A percentile compares a stretch with the other conserved stretches of the same genome.
These are phyloP conservation scores for Scaptomyza parva DNA, from an alignment of 2,888 invertebrate genomes.

Conservation along the genomic window DNA sequence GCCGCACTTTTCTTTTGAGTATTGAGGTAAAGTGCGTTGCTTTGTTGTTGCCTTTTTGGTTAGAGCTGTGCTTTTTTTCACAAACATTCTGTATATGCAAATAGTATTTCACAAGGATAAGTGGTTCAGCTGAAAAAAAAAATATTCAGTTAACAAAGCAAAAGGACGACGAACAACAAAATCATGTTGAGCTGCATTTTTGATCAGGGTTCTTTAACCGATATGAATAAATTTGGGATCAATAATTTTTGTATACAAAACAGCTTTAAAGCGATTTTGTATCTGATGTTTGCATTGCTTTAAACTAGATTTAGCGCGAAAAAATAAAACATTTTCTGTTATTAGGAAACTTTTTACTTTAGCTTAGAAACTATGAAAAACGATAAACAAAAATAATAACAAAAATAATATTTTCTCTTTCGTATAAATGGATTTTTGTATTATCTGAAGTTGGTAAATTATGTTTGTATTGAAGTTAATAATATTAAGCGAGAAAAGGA, in stretches of 20 bases:
- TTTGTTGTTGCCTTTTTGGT: constrained; percentile 50
- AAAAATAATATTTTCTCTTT: no score
- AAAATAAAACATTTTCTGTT: no score
- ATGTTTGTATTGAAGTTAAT: no score
- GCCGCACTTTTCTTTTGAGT: constrained; percentile 70
- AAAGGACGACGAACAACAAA: constrained; percentile 17
- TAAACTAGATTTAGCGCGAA: no score
- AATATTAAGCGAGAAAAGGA: no score
- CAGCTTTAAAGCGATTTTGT: background rate
- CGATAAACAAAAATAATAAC: no score
- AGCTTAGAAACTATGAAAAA: no score
- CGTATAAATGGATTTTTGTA: no score
- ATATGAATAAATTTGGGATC: background rate
- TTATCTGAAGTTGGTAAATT: no score
- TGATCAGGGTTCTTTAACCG: background rate
- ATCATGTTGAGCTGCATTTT: constrained; percentile 32
- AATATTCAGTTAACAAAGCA: constrained; percentile 31
- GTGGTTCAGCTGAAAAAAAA: constrained; percentile 35
- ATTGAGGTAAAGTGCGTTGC: constrained; percentile 75
- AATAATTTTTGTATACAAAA: background rate
- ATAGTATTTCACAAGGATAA: constrained; percentile 71
- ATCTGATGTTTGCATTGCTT: no score
- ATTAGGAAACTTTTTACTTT: no score
- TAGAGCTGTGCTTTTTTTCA: constrained; percentile 56
- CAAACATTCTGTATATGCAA: no score